Percentiles rank a stretch among this genome's conserved stretches.
Evolutionary conservation across 35 echinoderm and acorn worm genomes (phyloP).

Genomic region (Chiridota heheva): DNA sequence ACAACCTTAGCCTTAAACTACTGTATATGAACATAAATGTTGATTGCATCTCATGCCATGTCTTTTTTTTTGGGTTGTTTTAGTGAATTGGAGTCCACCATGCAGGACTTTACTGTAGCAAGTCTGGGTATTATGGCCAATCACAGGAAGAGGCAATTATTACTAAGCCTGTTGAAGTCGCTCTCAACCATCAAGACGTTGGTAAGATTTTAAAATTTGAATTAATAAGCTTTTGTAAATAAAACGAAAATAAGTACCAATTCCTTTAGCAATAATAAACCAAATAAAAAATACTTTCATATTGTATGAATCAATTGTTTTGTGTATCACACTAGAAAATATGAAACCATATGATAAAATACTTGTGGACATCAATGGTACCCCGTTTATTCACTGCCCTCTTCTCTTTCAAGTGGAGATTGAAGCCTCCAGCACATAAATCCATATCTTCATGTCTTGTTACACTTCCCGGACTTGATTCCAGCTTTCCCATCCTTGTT

Average conservation of each 20-base stretch:
- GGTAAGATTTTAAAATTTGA: constrained; percentile 40
- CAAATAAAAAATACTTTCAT: not conserved
- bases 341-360: not conserved
- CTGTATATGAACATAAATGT: not conserved
- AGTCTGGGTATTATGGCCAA: constrained; percentile 86
- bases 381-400: not conserved
- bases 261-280: not conserved
- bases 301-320: not conserved
- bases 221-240: not conserved
- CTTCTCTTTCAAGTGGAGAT: too few species aligned
- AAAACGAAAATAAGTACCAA: not conserved
- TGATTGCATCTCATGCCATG: not conserved
- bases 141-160: constrained; percentile 67
- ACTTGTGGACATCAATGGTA: not conserved
- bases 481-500: too few species aligned
- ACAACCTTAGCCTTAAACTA: not conserved
- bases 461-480: too few species aligned
- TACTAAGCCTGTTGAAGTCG: constrained; percentile 76
- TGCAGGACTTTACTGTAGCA: constrained; percentile 83
- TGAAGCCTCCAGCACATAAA: too few species aligned
- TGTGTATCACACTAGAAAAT: not conserved
- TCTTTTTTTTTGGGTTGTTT: not conserved
- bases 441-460: too few species aligned
- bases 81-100: constrained; percentile 75
- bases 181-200: constrained; percentile 88